Base-by-base conservation (phyloP, 2,888 invertebrate genomes). In the Pachymerium ferrugineum region DNA sequence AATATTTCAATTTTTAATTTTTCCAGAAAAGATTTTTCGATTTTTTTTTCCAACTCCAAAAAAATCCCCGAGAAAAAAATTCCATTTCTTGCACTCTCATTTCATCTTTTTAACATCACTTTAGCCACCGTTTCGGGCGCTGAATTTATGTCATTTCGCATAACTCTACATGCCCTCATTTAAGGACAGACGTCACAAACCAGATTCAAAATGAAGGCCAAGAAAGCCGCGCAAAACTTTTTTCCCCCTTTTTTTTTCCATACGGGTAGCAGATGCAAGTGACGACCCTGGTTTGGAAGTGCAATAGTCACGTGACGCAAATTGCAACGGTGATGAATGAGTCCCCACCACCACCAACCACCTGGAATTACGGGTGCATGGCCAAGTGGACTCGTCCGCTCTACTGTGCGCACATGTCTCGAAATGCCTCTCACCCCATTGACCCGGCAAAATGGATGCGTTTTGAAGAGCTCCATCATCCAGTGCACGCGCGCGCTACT, bases 341-440 rank as follows among this genome's bases (percentile, higher is more conserved):
- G 3, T 19, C 19, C 47, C 19, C 47, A 19, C 16, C 47, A 54
- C 19, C 47, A 19, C 47, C 47, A 19, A 54, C 47, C 47, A 54
- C 47, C 47, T 54, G 47, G 47, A 54, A 54, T 54, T 54, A 54
- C 47, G 47, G 47, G 47, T 19, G 47, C 47, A 19, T 54, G 38
- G 47, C 47, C 19, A 54, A 54, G 47, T 54, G 47, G 47, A 54
- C 47, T 54, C 47, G 47, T 54, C 47, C 22, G 47, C 47, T 54
- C 47, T 22, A 54, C 22, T 54, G 47, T 22, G 19, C 47, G 47
- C 47, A 54, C 47, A 54, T 54, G 47, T 54, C 47, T 19, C 47
- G 47, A 54, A 54, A 54, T 54, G 47, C 47, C 47, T 54, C 47
- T 54, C 47, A 54, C 47, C 47, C 47, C 47, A 54, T 54, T 54